Conservation (phyloP, 2,888 invertebrate genomes). For the Drosophila yooni region DNA sequence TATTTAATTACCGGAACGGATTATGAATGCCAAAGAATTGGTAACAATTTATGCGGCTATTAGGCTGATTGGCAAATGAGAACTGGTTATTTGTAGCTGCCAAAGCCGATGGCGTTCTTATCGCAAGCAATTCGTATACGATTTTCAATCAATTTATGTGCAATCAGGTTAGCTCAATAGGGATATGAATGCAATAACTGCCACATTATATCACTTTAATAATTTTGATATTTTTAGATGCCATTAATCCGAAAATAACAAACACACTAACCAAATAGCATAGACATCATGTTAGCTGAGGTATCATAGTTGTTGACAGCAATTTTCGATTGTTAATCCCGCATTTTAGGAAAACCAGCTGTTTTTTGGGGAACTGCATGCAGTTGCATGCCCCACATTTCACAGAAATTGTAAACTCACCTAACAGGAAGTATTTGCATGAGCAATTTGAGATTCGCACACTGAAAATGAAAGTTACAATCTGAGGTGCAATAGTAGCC, state of each 20-base stretch:
- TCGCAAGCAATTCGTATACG: constrained; percentile 54
- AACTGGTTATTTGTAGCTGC: constrained; percentile 40
- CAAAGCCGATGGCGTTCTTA: constrained; percentile 33
- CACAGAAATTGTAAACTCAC: constrained; percentile 64
- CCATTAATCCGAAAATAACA: background rate
- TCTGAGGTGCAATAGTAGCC: constrained; percentile 43
- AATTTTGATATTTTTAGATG: background rate
- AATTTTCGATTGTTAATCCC: constrained; percentile 13
- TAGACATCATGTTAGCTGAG: background rate
- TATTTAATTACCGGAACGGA: constrained; percentile 49
- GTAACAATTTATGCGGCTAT: constrained; percentile 32
- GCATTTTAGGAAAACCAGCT: constrained; percentile 16
- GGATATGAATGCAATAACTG: constrained; percentile 3
- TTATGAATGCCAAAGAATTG: constrained; percentile 48
- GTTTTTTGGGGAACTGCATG: constrained; percentile 2
- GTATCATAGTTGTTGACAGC: background rate
- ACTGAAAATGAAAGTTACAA: constrained; percentile 72
- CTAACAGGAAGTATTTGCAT: constrained; percentile 74
- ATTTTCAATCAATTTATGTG: constrained; percentile 38
- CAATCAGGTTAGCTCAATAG: constrained; percentile 43
- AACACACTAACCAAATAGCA: background rate
- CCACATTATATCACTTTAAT: constrained; percentile 26
- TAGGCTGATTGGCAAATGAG: constrained; percentile 15
- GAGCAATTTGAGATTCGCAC: constrained; percentile 56
- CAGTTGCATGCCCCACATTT: constrained; percentile 58